Evolutionary conservation across 2,888 invertebrate species (phyloP).

Genomic region (Drosophila meridionalis): DNA sequence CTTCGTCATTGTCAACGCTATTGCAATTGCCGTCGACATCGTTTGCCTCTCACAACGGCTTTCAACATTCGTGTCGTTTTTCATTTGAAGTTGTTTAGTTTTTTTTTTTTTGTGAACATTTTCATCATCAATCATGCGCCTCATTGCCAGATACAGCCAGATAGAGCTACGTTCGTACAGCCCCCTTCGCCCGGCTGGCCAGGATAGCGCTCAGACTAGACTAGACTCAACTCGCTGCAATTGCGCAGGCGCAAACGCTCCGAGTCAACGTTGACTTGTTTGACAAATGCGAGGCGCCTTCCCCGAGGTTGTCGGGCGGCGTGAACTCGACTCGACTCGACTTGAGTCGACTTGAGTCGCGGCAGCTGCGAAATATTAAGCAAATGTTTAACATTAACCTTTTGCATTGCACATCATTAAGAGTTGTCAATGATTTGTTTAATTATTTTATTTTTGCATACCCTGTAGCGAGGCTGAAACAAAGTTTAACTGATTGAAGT

Average conservation of each 20-base stretch:
- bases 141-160: slow-evolving; percentile 19
- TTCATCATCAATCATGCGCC: slow-evolving; percentile 54
- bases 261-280: slow-evolving; percentile 46
- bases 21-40: slow-evolving; percentile 22
- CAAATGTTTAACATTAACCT: slow-evolving; percentile 56
- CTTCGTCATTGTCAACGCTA: slow-evolving; percentile 35
- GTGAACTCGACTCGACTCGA: slow-evolving; percentile 26
- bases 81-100: slow-evolving; percentile 27
- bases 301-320: background rate
- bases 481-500: background rate
- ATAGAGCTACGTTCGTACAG: background rate
- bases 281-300: slow-evolving; percentile 43
- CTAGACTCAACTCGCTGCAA: background rate
- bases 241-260: slow-evolving; percentile 63
- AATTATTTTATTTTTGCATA: background rate
- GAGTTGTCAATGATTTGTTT: slow-evolving; percentile 10
- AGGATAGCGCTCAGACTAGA: background rate
- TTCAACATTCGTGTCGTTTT: slow-evolving; percentile 36
- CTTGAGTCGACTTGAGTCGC: slow-evolving; percentile 6
- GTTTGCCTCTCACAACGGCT: slow-evolving; percentile 23
- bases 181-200: background rate
- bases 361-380: slow-evolving; percentile 42
- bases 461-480: background rate
- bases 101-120: slow-evolving; percentile 35
- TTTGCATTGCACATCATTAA: slow-evolving; percentile 37